These are phyloP conservation scores for Theocolax elegans DNA, from an alignment of 1,140 invertebrate genomes.

Conservation along the genomic window DNA sequence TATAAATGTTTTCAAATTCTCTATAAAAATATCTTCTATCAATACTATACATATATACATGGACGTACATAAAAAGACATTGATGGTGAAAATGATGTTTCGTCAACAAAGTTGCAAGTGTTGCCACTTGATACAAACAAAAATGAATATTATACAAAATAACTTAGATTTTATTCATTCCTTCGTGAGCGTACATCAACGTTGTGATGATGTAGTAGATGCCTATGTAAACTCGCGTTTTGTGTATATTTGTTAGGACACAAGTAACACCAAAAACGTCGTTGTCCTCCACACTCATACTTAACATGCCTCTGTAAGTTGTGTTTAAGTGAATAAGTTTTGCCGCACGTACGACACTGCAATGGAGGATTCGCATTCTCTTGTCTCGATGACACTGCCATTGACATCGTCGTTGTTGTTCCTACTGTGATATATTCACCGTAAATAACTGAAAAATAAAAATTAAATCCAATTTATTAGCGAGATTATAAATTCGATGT, in stretches of 20 bases:
- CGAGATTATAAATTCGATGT: too few species aligned
- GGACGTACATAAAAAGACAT: too few species aligned
- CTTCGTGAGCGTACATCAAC: constrained; percentile 36
- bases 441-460: too few species aligned
- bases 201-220: constrained; percentile 53
- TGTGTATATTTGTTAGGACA: constrained; percentile 65
- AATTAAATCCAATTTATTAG: too few species aligned
- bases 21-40: too few species aligned
- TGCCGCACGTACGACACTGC: constrained; percentile 63
- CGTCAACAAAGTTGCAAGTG: too few species aligned
- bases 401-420: neutral
- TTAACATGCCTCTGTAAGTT: constrained; percentile 66
- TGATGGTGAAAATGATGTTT: too few species aligned
- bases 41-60: too few species aligned
- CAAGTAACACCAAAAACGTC: constrained; percentile 63
- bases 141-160: too few species aligned
- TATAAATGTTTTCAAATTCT: too few species aligned
- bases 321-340: constrained; percentile 65
- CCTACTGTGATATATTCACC: too few species aligned
- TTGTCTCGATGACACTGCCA: neutral
- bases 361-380: neutral
- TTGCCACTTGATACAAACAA: too few species aligned
- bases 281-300: constrained; percentile 68
- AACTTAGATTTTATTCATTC: neutral
- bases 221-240: constrained; percentile 61